Conservation (phyloP, 1,140 invertebrate species). For the Eumaeus atala region DNA sequence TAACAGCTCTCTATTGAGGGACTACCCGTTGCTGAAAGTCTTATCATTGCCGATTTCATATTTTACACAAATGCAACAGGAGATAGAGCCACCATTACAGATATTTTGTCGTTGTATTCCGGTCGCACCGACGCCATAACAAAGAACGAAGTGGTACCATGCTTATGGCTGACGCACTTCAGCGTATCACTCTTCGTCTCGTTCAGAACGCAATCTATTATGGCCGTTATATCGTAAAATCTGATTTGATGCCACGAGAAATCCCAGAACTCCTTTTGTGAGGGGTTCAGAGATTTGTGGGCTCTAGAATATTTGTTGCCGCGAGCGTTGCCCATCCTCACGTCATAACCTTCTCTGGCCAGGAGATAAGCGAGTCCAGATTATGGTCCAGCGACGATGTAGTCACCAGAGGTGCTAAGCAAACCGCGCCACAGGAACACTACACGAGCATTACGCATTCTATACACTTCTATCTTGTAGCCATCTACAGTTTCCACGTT, state of each 20-base stretch:
- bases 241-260: constrained; percentile 83
- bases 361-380: constrained; percentile 49
- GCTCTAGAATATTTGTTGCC: constrained; percentile 79
- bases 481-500: constrained; percentile 72
- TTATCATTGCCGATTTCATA: constrained; percentile 66
- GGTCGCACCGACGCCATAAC: constrained; percentile 74
- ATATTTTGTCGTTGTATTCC: constrained; percentile 77
- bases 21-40: constrained; percentile 3
- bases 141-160: constrained; percentile 58
- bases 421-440: constrained; percentile 78
- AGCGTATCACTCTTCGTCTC: constrained; percentile 63
- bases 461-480: constrained; percentile 71
- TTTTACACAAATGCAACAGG: constrained; percentile 75
- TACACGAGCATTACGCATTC: constrained; percentile 51
- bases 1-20: not conserved
- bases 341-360: constrained; percentile 77
- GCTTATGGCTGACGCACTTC: constrained; percentile 75
- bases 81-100: constrained; percentile 75
- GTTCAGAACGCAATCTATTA: constrained; percentile 76
- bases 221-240: constrained; percentile 77
- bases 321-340: constrained; percentile 81
- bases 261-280: constrained; percentile 75
- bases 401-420: constrained; percentile 72
- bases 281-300: constrained; percentile 56
- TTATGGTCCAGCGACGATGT: constrained; percentile 58